phyloP scores from a whole-genome alignment of 2,113 vertebrate genomes.

The Castor canadensis region DNA sequence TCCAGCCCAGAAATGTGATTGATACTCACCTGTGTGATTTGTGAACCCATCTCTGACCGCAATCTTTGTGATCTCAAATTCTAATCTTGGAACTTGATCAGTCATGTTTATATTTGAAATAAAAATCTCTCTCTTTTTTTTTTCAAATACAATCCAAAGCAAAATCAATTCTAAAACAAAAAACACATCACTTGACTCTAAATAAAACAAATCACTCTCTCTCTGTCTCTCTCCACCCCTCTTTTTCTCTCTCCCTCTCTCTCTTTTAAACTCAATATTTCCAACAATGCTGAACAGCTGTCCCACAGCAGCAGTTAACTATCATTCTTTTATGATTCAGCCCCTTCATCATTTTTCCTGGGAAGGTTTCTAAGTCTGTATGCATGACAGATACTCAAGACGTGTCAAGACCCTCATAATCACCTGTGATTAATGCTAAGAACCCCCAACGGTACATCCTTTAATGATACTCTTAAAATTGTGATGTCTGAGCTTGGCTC shows the following conservation, averaged over 20 bases:
- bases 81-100: slow-evolving; percentile 47
- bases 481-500: slow-evolving; percentile 24
- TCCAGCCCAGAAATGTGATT: not conserved
- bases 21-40: not conserved
- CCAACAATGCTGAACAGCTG: slow-evolving; percentile 72
- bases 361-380: slow-evolving; percentile 19
- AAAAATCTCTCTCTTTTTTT: slow-evolving; percentile 61
- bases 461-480: slow-evolving; percentile 40
- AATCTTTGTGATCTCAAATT: slow-evolving; percentile 21
- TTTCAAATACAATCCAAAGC: not conserved
- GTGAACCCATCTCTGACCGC: slow-evolving; percentile 52
- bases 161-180: slow-evolving; percentile 68
- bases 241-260: slow-evolving; percentile 45
- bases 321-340: slow-evolving; percentile 53
- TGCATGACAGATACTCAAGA: not conserved
- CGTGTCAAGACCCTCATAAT: slow-evolving; percentile 33
- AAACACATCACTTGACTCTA: slow-evolving; percentile 37
- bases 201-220: not conserved
- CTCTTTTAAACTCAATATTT: slow-evolving; percentile 54
- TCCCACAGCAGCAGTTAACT: slow-evolving; percentile 73
- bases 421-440: slow-evolving; percentile 68
- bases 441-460: not conserved
- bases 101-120: slow-evolving; percentile 67
- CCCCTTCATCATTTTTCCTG: not conserved
- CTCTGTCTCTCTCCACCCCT: slow-evolving; percentile 19